These are phyloP conservation scores for Oligia strigilis DNA, from an alignment of 2,888 invertebrate species.

Conservation along the genomic window DNA sequence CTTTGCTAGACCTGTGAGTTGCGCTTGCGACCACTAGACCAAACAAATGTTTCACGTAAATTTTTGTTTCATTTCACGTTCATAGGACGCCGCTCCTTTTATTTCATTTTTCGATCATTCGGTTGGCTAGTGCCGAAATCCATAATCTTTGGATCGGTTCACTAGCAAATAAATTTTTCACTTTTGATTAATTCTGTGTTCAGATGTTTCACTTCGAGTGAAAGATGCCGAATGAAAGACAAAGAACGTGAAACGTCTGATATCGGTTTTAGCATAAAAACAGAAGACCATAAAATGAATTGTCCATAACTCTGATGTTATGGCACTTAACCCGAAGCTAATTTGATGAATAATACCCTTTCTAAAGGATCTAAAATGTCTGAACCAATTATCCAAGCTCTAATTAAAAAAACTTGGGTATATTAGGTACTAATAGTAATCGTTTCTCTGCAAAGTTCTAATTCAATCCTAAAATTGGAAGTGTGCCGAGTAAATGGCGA, in stretches of 20 bases:
- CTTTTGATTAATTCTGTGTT: too few species aligned
- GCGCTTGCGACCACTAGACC: neutral
- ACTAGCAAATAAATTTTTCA: too few species aligned
- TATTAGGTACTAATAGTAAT: neutral
- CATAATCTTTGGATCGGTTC: too few species aligned
- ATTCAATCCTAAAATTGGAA: constrained; percentile 40
- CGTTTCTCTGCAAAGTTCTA: constrained; percentile 3
- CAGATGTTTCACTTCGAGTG: too few species aligned
- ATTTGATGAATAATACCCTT: too few species aligned
- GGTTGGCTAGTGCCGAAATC: too few species aligned
- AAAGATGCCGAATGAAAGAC: too few species aligned
- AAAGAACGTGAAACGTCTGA: too few species aligned
- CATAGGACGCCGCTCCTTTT: too few species aligned
- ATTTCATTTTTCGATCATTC: too few species aligned
- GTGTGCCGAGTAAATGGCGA: constrained; percentile 34
- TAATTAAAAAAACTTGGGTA: neutral
- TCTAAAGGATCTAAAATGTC: neutral
- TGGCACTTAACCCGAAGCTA: neutral
- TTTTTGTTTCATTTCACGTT: too few species aligned
- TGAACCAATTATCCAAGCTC: neutral
- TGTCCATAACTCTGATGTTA: neutral
- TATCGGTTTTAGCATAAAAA: too few species aligned
- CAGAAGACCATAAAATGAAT: neutral
- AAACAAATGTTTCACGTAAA: neutral
- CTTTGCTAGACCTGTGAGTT: neutral